phyloP scores from a whole-genome alignment of 2,888 invertebrate species.

The Lasioglossum vierecki region DNA sequence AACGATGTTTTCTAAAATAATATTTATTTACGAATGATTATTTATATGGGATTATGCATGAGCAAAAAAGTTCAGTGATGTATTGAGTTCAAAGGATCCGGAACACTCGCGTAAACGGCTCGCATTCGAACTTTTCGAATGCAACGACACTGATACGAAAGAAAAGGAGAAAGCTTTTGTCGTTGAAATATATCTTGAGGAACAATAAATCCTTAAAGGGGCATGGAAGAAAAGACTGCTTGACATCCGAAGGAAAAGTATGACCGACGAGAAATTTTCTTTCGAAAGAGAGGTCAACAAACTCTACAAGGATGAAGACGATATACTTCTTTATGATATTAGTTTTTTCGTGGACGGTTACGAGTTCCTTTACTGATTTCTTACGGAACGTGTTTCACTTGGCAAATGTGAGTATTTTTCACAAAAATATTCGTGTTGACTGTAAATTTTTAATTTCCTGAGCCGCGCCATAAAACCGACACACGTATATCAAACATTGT shows the following conservation, averaged over 20 bases:
- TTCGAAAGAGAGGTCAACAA: neutral
- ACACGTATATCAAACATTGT: neutral
- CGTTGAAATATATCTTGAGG: slow-evolving; percentile 25
- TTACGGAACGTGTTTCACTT: slow-evolving; percentile 63
- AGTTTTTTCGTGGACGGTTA: slow-evolving; percentile 34
- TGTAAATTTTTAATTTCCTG: neutral
- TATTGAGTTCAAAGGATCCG: slow-evolving; percentile 2
- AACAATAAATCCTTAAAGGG: slow-evolving; percentile 17
- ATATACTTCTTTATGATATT: slow-evolving; percentile 46
- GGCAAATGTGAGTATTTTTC: slow-evolving; percentile 71
- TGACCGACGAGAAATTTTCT: neutral
- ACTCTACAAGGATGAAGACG: slow-evolving; percentile 45
- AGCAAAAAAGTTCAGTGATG: neutral
- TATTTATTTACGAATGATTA: neutral
- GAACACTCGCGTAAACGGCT: slow-evolving; percentile 21
- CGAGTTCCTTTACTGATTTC: slow-evolving; percentile 65
- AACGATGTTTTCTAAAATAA: neutral
- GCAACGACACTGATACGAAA: slow-evolving; percentile 11
- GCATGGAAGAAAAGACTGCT: neutral
- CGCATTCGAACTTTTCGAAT: slow-evolving; percentile 36
- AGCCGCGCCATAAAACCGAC: neutral
- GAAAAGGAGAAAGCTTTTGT: slow-evolving; percentile 43
- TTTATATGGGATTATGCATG: neutral
- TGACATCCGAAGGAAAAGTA: neutral
- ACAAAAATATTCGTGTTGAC: neutral